Base-by-base conservation (phyloP, 1,140 invertebrate genomes). In the Bombus turneri region DNA sequence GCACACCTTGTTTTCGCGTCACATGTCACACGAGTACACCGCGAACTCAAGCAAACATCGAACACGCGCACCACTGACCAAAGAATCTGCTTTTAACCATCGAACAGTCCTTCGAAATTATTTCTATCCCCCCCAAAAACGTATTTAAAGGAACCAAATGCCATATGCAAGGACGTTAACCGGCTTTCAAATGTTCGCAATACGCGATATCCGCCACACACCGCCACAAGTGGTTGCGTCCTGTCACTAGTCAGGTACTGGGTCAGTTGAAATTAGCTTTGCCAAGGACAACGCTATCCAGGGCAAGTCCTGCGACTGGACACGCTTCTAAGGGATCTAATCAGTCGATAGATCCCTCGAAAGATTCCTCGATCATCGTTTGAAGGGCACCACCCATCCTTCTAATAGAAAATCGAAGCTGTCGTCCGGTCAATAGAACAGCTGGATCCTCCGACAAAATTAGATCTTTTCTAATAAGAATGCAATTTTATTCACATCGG, bases 181-280 rank as follows among this genome's bases (percentile, higher is more conserved):
- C 80, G 59, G 88, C 74, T 73, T 86, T 81, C 72, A 81, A 83
- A 47, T 47, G 28, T 10, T 22, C 62, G 39, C 22, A 37, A 77
- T 57, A 31, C 31, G 68, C 3, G 69, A 74, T 68, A 66, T 72
- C 80, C 37, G 85, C 71, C 64, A 68, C 87, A 74, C 83, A 87
- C 93, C 80, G 92, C 94, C 90, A 95, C 94, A 94, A 94, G 94
- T 95, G 94, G 94, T 95, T 94, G 93, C 90, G 92, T 77, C 91
- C 88, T 89, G 86, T 85, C 71, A 71, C 39, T 47, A 71, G 68
- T 66, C 34, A 66, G 53, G 78, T 72, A 86, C 81, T 79, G 79
- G 73, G n/a, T 47, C 22, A 34, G 12, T 53, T 34, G 25, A 15
- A 25, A 31, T 18, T 28, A 15, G 22, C 10, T 57, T 28, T 57